Conservation (phyloP, 2,113 vertebrate genomes). For the Oreochromis tanganicae region DNA sequence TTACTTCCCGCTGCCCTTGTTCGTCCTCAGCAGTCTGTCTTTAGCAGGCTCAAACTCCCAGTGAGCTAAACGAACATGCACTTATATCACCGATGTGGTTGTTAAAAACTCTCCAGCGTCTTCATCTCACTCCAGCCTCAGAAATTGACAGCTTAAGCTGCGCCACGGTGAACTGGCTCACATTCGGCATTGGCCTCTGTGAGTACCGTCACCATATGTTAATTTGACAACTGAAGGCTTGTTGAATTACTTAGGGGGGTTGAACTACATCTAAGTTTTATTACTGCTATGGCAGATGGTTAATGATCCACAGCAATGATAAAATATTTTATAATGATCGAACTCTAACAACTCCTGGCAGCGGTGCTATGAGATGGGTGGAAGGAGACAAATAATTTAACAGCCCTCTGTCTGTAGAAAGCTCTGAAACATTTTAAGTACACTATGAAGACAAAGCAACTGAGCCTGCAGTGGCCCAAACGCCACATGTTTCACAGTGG, state of each 20-base stretch:
- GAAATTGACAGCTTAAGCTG: slow-evolving; percentile 46
- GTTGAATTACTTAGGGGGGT: slow-evolving; percentile 35
- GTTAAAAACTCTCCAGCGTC: slow-evolving; percentile 23
- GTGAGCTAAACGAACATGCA: slow-evolving; percentile 24
- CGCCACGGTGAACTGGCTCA: slow-evolving; percentile 21
- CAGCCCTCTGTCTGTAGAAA: slow-evolving; percentile 3
- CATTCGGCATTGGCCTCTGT: slow-evolving; percentile 1
- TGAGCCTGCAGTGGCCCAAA: not conserved
- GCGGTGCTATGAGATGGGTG: slow-evolving; percentile 2
- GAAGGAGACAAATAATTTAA: slow-evolving; percentile 35
- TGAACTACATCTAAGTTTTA: slow-evolving; percentile 50
- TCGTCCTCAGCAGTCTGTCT: slow-evolving; percentile 41
- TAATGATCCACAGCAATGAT: slow-evolving; percentile 60
- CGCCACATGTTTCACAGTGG: not conserved
- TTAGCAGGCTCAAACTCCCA: slow-evolving; percentile 17
- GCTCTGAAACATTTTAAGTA: slow-evolving; percentile 18
- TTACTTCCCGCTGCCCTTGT: slow-evolving; percentile 31
- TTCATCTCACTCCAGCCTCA: slow-evolving; percentile 3
- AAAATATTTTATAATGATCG: slow-evolving; percentile 57
- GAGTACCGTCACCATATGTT: slow-evolving; percentile 39
- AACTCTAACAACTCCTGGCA: slow-evolving; percentile 1
- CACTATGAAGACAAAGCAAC: not conserved
- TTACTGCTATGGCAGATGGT: slow-evolving; percentile 58
- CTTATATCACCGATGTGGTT: slow-evolving; percentile 33
- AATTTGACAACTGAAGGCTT: slow-evolving; percentile 34